Evolutionary conservation across 2,113 vertebrate genomes (phyloP), one percentile per base, ranked within the genome.

Genomic region (Cinclus mexicanus): DNA sequence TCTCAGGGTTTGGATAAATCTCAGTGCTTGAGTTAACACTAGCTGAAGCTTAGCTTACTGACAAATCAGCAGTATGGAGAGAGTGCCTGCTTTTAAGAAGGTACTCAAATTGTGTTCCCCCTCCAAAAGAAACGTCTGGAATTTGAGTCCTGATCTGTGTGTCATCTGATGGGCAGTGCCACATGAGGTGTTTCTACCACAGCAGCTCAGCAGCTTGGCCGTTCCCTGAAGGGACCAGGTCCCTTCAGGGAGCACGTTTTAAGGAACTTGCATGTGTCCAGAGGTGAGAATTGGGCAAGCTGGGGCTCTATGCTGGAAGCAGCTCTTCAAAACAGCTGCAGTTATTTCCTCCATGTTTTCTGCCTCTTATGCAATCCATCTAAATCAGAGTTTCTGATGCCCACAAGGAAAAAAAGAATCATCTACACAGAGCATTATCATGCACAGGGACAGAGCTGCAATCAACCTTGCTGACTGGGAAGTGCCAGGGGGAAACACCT

Each of bases 311-410:
- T 35, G 23, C 35, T 71, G 21, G 78, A 76, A 77, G 53, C 78
- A 80, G 69, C 44, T 93, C 76, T 84, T 87, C 33, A 61, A 61
- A 60, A 65, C 37, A 52, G 19, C 50, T 94, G 59, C 26, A 52
- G 35, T 83, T 83, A 63, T 53, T 47, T 60, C 76, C 55, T 81
- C 44, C 44, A 24, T 57, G 49, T 56, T 90, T 59, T 37, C 24
- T 70, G 85, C 74, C 41, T 93, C 71, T 72, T 91, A 60, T 1
- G 0, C 65, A 92, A 39, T 75, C 91, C 60, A 47, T 47, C 52
- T 75, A 89, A 81, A 76, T 84, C 67, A 53, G 88, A 68, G 50
- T 80, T 95, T 94, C 55, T 91, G 80, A 96, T 95, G 74, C 57
- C 64, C 63, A 35, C 60, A 87, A 47, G 17, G 5, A n/a, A 55